Conservation (phyloP, 2,113 vertebrate species). For the Poeciliopsis prolifica region DNA sequence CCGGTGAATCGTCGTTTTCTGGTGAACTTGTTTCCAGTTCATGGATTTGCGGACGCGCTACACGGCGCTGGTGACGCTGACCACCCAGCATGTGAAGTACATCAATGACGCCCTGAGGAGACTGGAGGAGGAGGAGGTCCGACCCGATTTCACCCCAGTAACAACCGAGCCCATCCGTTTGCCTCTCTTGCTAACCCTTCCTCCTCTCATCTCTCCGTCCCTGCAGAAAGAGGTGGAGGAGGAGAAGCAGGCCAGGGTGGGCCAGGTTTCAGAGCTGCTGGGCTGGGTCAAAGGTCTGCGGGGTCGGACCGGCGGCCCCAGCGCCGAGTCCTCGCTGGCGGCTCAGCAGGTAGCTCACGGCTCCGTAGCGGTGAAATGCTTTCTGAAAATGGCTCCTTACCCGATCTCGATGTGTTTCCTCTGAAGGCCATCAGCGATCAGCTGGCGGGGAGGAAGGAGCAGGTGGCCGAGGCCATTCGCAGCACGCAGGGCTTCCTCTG, state of each 20-base stretch:
- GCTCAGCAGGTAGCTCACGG: slow-evolving; percentile 86
- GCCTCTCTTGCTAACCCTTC: not conserved
- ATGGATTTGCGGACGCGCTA: slow-evolving; percentile 97
- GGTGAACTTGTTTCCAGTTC: slow-evolving; percentile 79
- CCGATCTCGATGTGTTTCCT: not conserved
- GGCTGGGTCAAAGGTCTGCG: slow-evolving; percentile 87
- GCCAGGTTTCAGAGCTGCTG: slow-evolving; percentile 91
- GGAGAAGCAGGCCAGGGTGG: slow-evolving; percentile 90
- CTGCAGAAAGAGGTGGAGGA: slow-evolving; percentile 96
- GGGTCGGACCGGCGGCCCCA: slow-evolving; percentile 71
- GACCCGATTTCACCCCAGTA: not conserved
- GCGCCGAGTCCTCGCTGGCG: slow-evolving; percentile 86
- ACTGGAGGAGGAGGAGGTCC: slow-evolving; percentile 95
- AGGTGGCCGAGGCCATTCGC: slow-evolving; percentile 91
- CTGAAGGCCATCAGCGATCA: slow-evolving; percentile 88
- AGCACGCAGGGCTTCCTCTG: slow-evolving; percentile 91
- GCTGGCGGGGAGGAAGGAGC: slow-evolving; percentile 87
- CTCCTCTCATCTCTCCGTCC: not conserved
- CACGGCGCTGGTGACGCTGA: slow-evolving; percentile 93
- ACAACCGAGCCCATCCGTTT: too few relatives aligned
- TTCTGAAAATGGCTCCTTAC: not conserved
- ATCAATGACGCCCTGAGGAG: slow-evolving; percentile 94
- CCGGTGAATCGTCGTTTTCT: fast-evolving
- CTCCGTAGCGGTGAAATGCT: not conserved
- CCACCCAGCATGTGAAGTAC: slow-evolving; percentile 97